Percentiles rank a stretch among this genome's conserved stretches.
phyloP scores from a whole-genome alignment of 2,888 invertebrate genomes.

The Trichopria drosophilae region DNA sequence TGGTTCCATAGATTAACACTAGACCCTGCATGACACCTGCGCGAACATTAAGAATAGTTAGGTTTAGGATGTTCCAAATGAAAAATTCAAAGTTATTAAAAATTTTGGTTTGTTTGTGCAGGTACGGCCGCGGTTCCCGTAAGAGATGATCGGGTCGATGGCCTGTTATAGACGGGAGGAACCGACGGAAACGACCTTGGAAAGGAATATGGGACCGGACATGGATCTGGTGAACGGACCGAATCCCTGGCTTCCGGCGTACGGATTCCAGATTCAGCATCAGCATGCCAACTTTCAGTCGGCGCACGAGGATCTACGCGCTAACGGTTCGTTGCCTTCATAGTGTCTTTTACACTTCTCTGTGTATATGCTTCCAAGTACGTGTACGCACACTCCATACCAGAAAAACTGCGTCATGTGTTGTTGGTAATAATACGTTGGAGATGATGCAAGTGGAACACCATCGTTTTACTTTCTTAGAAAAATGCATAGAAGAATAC shows the following conservation, averaged over 20 bases:
- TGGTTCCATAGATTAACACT: too few species aligned
- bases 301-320: constrained; percentile 54
- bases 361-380: constrained; percentile 28
- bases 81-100: too few species aligned
- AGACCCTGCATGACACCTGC: too few species aligned
- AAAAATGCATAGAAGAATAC: too few species aligned
- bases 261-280: constrained; percentile 70
- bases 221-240: constrained; percentile 62
- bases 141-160: constrained; percentile 33
- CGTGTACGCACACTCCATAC: too few species aligned
- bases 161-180: constrained; percentile 9
- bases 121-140: constrained; percentile 15
- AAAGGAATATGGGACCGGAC: constrained; percentile 41
- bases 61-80: too few species aligned
- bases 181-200: constrained; percentile 28
- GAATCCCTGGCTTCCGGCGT: constrained; percentile 79
- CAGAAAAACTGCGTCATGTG: too few species aligned
- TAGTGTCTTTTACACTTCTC: constrained; percentile 30
- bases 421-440: too few species aligned
- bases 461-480: too few species aligned
- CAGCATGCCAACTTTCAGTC: constrained; percentile 56
- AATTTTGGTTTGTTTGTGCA: neutral
- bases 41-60: too few species aligned
- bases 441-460: too few species aligned
- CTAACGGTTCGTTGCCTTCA: constrained; percentile 53